phyloP scores from a whole-genome alignment of 2,113 vertebrate species.

The Eptesicus fuscus region DNA sequence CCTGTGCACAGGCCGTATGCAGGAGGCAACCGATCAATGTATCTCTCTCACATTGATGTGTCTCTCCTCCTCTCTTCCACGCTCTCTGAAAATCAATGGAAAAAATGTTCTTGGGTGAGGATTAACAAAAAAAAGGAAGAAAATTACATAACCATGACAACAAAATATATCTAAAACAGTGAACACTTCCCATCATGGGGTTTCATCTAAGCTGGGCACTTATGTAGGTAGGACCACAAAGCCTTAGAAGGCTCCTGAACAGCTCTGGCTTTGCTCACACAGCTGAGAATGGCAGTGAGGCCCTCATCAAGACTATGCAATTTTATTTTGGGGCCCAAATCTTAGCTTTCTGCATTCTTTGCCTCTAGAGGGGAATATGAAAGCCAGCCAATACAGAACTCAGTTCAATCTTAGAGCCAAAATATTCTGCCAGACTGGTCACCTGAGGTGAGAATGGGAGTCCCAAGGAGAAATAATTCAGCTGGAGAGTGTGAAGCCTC shows the following conservation, averaged over 20 bases:
- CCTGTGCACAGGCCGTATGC: too few relatives aligned
- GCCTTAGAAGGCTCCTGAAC: not conserved
- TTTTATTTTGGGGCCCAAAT: not conserved
- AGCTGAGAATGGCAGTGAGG: not conserved
- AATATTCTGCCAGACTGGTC: not conserved
- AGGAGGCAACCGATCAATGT: too few relatives aligned
- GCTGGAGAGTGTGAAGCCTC: not conserved
- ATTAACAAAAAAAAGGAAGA: not conserved
- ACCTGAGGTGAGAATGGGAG: not conserved
- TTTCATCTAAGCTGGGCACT: not conserved
- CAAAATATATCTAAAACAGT: constrained; percentile 41
- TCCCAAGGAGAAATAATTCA: not conserved
- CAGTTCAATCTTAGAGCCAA: not conserved
- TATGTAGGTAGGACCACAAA: not conserved
- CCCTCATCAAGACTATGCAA: not conserved
- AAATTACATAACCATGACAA: constrained; percentile 55
- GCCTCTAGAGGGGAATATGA: not conserved
- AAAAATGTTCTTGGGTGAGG: too few relatives aligned
- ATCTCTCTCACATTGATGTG: too few relatives aligned
- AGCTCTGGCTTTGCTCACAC: not conserved
- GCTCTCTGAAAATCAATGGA: too few relatives aligned
- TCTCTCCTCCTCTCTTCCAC: too few relatives aligned
- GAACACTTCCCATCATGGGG: not conserved
- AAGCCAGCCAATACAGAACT: constrained; percentile 15
- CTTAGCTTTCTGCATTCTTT: not conserved